phyloP scores from a whole-genome alignment of 2,113 vertebrate genomes.

The Gorsachius goisagi region DNA sequence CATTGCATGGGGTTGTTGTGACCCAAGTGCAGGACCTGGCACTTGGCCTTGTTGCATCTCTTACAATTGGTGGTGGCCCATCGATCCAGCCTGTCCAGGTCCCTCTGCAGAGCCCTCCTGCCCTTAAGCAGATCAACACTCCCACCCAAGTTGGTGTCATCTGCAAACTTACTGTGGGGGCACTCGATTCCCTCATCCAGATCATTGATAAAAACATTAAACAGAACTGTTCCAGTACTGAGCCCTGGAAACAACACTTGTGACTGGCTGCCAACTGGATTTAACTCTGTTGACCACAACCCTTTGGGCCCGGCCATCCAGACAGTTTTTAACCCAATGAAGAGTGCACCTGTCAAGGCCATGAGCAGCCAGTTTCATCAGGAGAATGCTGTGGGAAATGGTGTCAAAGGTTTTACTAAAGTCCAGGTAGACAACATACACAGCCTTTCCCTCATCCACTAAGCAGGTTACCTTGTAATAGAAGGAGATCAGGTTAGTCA shows the following conservation, averaged over 20 bases:
- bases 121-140: neutral
- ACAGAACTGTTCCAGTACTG: neutral
- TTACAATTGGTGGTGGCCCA: neutral
- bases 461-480: neutral
- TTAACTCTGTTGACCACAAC: neutral
- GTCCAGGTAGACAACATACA: neutral
- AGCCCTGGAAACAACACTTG: neutral
- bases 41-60: no score
- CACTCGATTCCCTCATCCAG: neutral
- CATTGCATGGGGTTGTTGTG: neutral
- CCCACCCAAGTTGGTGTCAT: neutral
- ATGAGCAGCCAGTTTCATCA: neutral
- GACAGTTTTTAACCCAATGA: neutral
- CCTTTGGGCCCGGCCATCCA: neutral
- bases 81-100: neutral
- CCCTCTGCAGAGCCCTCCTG: neutral
- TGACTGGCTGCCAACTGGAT: neutral
- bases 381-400: neutral
- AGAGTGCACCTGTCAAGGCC: neutral
- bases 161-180: neutral
- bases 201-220: neutral
- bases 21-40: neutral
- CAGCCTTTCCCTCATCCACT: neutral
- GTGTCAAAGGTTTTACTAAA: neutral
- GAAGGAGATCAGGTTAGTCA: neutral